Conservation (phyloP, 2,797 vertebrate species). For the Pseudopleuronectes americanus region DNA sequence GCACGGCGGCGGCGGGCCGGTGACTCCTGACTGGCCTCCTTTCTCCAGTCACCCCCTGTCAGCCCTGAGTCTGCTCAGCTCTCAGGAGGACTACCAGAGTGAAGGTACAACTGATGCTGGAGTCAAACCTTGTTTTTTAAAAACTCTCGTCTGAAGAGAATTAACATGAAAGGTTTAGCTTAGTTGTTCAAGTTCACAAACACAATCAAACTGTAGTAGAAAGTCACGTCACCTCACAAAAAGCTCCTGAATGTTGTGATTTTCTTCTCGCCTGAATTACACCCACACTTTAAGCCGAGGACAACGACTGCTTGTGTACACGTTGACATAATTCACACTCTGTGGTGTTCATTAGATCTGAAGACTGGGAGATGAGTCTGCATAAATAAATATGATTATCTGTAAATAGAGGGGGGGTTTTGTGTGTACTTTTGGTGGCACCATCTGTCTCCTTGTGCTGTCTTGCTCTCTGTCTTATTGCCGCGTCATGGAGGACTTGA, state of each 20-base stretch:
- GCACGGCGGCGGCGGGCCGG: conserved; percentile 73
- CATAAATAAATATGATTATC: conserved; percentile 6
- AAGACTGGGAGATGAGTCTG: background rate
- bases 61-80: conserved; percentile 84
- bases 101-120: conserved; percentile 84
- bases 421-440: conserved; percentile 1
- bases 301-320: conserved; percentile 19
- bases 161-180: too few relatives aligned
- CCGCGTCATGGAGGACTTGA: conserved; percentile 9
- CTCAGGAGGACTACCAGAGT: conserved; percentile 89
- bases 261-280: background rate
- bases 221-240: conserved; percentile 3
- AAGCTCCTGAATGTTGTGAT: conserved; percentile 6
- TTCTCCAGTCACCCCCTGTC: conserved; percentile 83
- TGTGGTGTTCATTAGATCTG: conserved; percentile 7
- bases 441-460: conserved; percentile 9
- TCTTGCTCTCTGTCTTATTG: background rate
- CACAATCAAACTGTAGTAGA: background rate
- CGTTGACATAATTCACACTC: conserved; percentile 1
- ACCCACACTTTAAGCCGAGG: conserved; percentile 8
- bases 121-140: conserved; percentile 30
- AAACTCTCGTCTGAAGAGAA: too few relatives aligned
- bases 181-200: too few relatives aligned
- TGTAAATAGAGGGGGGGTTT: conserved; percentile 1
- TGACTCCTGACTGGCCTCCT: conserved; percentile 85